A percentile compares a stretch with the other conserved stretches of the same genome.
Conservation (phyloP, 2,797 vertebrate genomes). For the Enteromius radiatus region DNA sequence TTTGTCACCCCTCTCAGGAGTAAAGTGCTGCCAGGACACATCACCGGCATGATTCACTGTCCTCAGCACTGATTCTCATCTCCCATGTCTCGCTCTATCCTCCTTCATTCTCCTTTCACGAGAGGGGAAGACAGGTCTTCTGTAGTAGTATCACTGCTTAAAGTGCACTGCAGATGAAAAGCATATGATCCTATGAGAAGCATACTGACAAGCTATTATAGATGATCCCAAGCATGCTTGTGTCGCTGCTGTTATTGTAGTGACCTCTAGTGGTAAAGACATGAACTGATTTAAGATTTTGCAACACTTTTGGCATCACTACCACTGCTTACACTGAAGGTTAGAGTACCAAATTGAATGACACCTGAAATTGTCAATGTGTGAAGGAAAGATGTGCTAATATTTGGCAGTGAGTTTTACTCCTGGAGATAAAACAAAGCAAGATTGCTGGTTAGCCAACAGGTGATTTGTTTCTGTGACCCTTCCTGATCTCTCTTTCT, state of each 20-base stretch:
- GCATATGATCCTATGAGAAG: constrained; percentile 76
- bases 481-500: constrained; percentile 34
- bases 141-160: constrained; percentile 72
- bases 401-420: not conserved
- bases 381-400: not conserved
- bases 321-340: not conserved
- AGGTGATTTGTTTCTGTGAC: not conserved
- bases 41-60: constrained; percentile 52
- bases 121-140: constrained; percentile 68
- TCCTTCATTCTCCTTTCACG: constrained; percentile 51
- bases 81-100: constrained; percentile 55
- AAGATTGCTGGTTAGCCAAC: constrained; percentile 21
- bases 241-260: constrained; percentile 33
- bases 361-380: not conserved
- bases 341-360: not conserved
- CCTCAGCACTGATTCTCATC: constrained; percentile 60
- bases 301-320: not conserved
- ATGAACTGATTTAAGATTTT: constrained; percentile 32
- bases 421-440: not conserved
- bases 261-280: constrained; percentile 56
- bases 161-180: constrained; percentile 80
- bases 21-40: constrained; percentile 58
- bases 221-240: constrained; percentile 11
- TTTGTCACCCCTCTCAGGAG: constrained; percentile 69
- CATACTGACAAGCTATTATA: constrained; percentile 68